Conservation (phyloP, 2,888 invertebrate genomes). For the Cheilosia vulpina region DNA sequence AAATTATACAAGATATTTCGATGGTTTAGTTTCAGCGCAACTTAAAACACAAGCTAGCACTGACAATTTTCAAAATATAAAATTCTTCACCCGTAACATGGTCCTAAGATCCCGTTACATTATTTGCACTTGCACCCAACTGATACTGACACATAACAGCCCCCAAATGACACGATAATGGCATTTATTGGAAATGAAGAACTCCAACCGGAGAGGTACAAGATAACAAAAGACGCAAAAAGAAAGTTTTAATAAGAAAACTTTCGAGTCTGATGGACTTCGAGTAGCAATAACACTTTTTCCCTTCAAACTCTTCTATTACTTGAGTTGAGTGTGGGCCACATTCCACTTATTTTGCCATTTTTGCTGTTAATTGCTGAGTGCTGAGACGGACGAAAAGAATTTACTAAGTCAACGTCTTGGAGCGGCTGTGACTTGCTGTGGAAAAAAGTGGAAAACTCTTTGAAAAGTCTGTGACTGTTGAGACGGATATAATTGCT, state of each 20-base stretch:
- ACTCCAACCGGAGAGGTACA: conserved; percentile 20
- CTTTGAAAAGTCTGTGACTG: background rate
- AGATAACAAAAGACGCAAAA: conserved; percentile 58
- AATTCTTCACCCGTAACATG: too few relatives aligned
- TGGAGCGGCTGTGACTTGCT: conserved; percentile 3
- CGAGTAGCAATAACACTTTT: conserved; percentile 58
- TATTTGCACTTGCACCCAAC: conserved; percentile 8
- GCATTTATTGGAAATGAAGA: conserved; percentile 68
- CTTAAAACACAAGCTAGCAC: too few relatives aligned
- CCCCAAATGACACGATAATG: conserved; percentile 57
- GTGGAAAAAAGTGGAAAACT: background rate
- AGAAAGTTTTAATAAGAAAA: conserved; percentile 69
- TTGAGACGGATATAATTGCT: background rate
- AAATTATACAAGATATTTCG: too few relatives aligned
- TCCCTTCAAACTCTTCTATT: conserved; percentile 32
- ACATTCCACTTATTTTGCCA: conserved; percentile 39
- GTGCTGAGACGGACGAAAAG: conserved; percentile 31
- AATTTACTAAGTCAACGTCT: conserved; percentile 24
- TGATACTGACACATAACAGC: conserved; percentile 32
- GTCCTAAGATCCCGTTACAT: background rate
- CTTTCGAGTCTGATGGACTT: conserved; percentile 69
- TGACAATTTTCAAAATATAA: too few relatives aligned
- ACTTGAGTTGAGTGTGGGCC: conserved; percentile 9
- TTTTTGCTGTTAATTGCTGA: conserved; percentile 42
- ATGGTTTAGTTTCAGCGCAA: too few relatives aligned